Conservation (phyloP, 37 sponge, comb jelly and placozoan species). For the Halisarca cf. caerulea region DNA sequence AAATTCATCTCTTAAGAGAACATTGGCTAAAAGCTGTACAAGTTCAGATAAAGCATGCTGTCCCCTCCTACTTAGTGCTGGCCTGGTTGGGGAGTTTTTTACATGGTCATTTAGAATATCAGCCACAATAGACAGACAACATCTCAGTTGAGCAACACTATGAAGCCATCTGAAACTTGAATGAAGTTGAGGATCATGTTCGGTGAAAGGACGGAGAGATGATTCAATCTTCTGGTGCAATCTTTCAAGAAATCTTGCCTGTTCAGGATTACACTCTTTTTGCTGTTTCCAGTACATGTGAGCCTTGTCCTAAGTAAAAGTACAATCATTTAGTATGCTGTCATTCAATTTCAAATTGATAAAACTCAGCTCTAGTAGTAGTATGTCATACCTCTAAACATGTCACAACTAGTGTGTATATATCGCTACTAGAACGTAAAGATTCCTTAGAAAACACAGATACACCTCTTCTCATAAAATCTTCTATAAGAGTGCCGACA, state of each 20-base stretch:
- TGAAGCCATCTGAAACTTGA: conserved; percentile 42
- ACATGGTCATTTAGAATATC: conserved; percentile 19
- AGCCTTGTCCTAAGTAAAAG: too few species aligned
- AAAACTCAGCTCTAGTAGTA: too few species aligned
- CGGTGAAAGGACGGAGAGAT: not conserved
- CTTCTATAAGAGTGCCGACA: not conserved
- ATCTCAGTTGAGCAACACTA: conserved; percentile 54
- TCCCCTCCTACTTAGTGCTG: conserved; percentile 15
- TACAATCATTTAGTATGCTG: too few species aligned
- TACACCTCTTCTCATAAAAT: not conserved
- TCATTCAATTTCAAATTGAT: too few species aligned
- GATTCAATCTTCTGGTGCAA: conserved; percentile 5
- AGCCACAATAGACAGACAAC: conserved; percentile 45
- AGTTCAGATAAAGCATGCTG: conserved; percentile 24
- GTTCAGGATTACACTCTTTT: conserved; percentile 33
- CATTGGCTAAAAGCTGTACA: not conserved
- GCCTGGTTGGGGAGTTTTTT: not conserved
- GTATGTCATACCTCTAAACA: not conserved
- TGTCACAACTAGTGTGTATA: not conserved
- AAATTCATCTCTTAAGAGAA: conserved; percentile 4
- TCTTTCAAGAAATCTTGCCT: not conserved
- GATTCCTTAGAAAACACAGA: not conserved
- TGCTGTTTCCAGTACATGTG: conserved; percentile 11
- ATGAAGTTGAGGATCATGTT: not conserved
- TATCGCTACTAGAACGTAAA: not conserved